Percentiles rank a stretch among this genome's conserved stretches.
phyloP scores from a whole-genome alignment of 2,797 vertebrate genomes.

The Leptodactylus fallax region DNA sequence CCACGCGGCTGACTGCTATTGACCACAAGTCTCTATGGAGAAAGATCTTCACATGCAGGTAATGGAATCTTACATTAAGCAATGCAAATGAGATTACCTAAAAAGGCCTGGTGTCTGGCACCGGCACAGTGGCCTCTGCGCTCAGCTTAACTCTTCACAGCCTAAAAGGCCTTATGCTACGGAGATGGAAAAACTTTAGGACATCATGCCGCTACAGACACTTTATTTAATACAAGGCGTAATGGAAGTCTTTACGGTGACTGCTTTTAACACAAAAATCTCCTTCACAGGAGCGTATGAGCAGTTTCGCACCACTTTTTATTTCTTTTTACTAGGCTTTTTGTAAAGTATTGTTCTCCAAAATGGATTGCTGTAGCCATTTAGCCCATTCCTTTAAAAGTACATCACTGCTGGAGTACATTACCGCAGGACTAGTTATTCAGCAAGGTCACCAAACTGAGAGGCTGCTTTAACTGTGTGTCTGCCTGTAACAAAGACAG shows the following conservation, averaged over 20 bases:
- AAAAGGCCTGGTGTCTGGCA: conserved; percentile 55
- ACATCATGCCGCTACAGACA: background rate
- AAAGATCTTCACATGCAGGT: conserved; percentile 35
- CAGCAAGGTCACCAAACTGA: too few species aligned
- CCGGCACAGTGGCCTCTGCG: background rate
- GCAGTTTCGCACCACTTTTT: too few species aligned
- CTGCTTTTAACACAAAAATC: too few species aligned
- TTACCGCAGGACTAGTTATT: too few species aligned
- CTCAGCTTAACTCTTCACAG: conserved; percentile 21
- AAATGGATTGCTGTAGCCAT: background rate
- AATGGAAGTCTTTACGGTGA: background rate
- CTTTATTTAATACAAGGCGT: background rate
- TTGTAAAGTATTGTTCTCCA: background rate
- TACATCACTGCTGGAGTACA: too few species aligned
- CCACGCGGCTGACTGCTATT: conserved; percentile 16
- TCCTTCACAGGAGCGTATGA: too few species aligned
- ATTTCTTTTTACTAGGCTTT: background rate
- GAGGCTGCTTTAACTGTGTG: too few species aligned
- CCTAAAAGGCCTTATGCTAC: background rate
- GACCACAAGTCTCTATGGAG: conserved; percentile 50
- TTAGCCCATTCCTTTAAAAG: too few species aligned
- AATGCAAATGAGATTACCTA: conserved; percentile 54
- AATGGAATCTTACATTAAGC: conserved; percentile 55
- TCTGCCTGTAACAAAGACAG: too few species aligned
- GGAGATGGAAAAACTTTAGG: background rate